Conservation (phyloP, 2,113 vertebrate genomes). For the Neogale vison region DNA sequence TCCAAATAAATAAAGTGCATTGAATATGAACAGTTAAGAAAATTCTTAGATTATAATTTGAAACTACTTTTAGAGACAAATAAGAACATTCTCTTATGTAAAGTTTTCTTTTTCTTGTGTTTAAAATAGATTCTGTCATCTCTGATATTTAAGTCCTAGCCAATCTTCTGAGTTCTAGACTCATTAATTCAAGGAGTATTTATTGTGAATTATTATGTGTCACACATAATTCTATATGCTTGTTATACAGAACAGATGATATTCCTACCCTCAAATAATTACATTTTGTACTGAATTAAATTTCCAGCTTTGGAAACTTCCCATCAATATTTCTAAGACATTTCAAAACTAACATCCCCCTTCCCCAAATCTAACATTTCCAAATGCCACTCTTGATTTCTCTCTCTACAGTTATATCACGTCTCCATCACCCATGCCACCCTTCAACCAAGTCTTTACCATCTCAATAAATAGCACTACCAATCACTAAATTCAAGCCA, state of each 20-base stretch:
- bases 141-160: neutral
- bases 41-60: neutral
- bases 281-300: conserved; percentile 2
- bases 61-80: neutral
- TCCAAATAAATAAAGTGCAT: neutral
- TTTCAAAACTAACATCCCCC: neutral
- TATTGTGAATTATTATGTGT: neutral
- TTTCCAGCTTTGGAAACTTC: neutral
- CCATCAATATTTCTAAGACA: neutral
- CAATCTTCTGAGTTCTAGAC: neutral
- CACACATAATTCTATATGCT: neutral
- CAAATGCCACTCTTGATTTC: neutral
- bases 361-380: neutral
- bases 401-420: neutral
- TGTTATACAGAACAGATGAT: neutral
- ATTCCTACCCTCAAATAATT: neutral
- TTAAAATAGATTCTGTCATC: neutral
- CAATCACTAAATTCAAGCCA: neutral
- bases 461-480: neutral
- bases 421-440: neutral
- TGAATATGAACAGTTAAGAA: neutral
- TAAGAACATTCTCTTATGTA: neutral
- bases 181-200: neutral
- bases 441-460: neutral
- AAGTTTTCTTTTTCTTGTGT: neutral